Conservation (phyloP, 1,140 invertebrate genomes). For the Brachystomella parvula region DNA sequence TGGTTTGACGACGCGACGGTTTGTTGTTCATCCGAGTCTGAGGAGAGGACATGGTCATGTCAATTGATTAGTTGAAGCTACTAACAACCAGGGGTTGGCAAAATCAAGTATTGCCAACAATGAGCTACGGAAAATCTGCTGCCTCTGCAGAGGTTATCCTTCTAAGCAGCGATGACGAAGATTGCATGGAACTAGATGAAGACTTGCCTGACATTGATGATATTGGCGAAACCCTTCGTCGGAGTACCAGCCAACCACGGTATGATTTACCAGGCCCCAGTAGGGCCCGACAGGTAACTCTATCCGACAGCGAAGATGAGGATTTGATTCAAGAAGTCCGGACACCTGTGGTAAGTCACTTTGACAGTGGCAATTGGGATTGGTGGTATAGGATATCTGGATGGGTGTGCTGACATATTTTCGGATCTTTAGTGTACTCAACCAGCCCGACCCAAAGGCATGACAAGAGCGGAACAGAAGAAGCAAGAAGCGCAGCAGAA, state of each 20-base stretch:
- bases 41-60: too few species aligned
- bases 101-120: too few species aligned
- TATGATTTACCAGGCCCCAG: too few species aligned
- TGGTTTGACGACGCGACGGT: too few species aligned
- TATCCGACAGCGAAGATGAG: neutral
- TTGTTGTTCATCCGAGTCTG: too few species aligned
- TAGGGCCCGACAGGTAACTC: neutral
- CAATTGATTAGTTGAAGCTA: too few species aligned
- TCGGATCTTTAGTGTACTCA: neutral
- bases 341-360: neutral
- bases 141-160: too few species aligned
- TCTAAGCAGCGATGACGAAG: neutral
- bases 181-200: neutral
- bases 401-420: neutral
- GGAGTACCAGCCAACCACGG: too few species aligned
- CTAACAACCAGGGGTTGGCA: too few species aligned
- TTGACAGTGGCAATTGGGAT: neutral
- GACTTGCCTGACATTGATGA: neutral
- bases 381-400: neutral
- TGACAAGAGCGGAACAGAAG: neutral
- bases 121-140: too few species aligned
- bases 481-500: neutral
- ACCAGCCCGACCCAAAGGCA: neutral
- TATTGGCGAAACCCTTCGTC: too few species aligned
- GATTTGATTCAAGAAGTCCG: neutral